These are phyloP conservation scores for Pygoscelis adeliae DNA, from an alignment of 2,113 vertebrate species.

Conservation along the genomic window DNA sequence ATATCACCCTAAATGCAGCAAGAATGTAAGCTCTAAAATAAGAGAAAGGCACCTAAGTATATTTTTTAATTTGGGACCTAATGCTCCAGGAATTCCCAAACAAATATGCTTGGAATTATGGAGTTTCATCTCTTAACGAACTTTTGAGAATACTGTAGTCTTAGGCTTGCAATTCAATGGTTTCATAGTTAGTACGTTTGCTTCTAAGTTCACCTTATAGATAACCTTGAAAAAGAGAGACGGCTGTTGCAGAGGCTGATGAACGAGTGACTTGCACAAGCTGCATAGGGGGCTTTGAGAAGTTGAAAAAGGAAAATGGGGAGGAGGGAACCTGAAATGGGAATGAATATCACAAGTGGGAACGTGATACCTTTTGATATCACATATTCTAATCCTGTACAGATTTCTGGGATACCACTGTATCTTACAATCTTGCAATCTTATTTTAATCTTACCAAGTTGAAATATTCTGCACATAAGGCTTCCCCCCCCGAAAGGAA, in stretches of 20 bases:
- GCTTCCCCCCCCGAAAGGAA: background rate
- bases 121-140: background rate
- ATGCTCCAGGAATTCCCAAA: background rate
- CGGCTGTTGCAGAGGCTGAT: background rate
- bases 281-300: background rate
- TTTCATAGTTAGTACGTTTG: background rate
- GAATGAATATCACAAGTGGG: background rate
- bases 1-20: background rate
- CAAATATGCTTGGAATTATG: background rate
- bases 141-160: background rate
- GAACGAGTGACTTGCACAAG: background rate
- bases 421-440: no score
- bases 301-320: background rate
- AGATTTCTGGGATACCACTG: background rate
- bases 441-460: background rate
- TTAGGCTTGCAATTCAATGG: background rate
- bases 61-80: background rate
- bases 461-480: background rate
- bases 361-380: background rate
- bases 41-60: background rate
- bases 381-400: background rate
- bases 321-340: background rate
- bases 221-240: background rate
- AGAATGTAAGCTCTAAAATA: background rate
- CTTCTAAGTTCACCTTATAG: background rate